Conservation (phyloP, 2,797 vertebrate genomes). For the Hydrophis major region DNA sequence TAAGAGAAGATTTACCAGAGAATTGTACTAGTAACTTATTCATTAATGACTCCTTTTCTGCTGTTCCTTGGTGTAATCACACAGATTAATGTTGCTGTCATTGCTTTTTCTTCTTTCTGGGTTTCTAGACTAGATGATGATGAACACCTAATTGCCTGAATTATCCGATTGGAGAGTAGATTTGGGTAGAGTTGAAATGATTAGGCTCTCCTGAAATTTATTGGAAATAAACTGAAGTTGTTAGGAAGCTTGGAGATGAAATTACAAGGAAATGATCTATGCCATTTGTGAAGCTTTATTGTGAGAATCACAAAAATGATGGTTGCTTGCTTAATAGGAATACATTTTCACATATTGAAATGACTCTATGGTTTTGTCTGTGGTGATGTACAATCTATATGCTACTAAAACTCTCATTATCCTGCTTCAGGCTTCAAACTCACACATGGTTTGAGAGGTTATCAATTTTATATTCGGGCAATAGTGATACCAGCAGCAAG, state of each 20-base stretch:
- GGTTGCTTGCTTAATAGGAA: conserved; percentile 64
- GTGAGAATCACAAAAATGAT: conserved; percentile 64
- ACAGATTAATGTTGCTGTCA: background rate
- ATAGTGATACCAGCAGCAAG: background rate
- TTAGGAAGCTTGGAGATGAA: conserved; percentile 63
- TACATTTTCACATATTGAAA: conserved; percentile 37
- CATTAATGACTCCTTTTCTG: background rate
- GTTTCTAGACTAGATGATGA: conserved; percentile 17
- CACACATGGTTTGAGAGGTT: background rate
- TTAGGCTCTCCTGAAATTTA: conserved; percentile 52
- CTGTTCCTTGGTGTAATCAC: background rate
- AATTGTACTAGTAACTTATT: background rate
- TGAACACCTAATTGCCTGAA: conserved; percentile 16
- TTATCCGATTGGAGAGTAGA: background rate
- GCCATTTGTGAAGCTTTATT: conserved; percentile 61
- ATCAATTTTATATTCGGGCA: background rate
- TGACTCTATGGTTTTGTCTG: conserved; percentile 45
- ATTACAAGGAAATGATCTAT: conserved; percentile 67
- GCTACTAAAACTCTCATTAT: background rate
- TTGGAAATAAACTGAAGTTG: conserved; percentile 62
- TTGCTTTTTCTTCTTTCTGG: conserved; percentile 17
- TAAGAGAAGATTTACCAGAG: conserved; percentile 9
- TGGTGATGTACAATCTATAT: conserved; percentile 9
- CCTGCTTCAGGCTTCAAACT: background rate
- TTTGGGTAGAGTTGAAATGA: conserved; percentile 32